Evolutionary conservation across 2,888 invertebrate genomes (phyloP).

Genomic region (Diaphora mendica): DNA sequence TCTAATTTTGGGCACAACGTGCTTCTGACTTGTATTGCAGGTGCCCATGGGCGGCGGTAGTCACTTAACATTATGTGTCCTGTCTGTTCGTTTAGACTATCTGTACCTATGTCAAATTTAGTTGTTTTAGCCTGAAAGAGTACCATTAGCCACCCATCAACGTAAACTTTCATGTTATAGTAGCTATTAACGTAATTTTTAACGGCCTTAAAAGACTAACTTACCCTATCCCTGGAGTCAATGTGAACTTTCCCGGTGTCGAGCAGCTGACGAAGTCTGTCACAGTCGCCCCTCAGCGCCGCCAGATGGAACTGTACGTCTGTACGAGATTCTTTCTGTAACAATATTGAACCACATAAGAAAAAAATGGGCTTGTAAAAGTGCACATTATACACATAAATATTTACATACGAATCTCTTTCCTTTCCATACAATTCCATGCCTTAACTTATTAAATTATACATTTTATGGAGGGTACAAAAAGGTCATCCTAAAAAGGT

Average conservation of each 20-base stretch:
- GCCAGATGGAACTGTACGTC: conserved; percentile 97
- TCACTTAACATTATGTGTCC: no score
- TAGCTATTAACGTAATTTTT: background rate
- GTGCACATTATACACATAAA: background rate
- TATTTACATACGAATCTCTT: background rate
- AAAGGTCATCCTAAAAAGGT: no score
- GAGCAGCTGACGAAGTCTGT: conserved; percentile 91
- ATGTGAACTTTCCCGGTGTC: conserved; percentile 98
- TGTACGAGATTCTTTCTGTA: conserved; percentile 96
- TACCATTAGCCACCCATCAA: no score
- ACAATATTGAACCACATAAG: conserved; percentile 8
- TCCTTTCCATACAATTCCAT: no score
- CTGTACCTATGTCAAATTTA: no score
- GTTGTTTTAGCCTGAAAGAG: no score
- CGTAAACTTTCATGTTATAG: no score
- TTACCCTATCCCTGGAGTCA: conserved; percentile 97
- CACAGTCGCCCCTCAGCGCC: conserved; percentile 94
- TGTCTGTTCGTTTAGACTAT: background rate
- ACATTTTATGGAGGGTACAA: no score
- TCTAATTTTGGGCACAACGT: background rate
- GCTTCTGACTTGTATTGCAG: background rate
- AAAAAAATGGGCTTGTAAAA: background rate
- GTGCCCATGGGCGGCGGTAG: background rate
- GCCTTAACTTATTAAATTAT: no score
- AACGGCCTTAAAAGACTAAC: conserved; percentile 36